Base-by-base conservation (phyloP, 2,888 invertebrate genomes). In the Eilema griseolum region DNA sequence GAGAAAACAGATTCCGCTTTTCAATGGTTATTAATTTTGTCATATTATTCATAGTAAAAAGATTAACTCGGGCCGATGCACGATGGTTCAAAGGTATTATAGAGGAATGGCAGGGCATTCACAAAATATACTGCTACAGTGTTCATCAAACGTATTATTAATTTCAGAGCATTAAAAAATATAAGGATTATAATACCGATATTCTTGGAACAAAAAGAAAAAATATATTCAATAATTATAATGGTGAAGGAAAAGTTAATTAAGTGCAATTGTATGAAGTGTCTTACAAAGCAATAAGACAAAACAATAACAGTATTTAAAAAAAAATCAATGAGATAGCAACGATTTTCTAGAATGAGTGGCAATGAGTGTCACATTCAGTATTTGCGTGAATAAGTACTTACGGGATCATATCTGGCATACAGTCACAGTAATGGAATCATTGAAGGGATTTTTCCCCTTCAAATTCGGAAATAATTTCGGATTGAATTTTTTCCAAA, bases 1-100 rank as follows among this genome's bases (percentile, higher is more conserved):
- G 61, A 16, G 64, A 26, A 70, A 82, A 80, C 77, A 62, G 77
- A 80, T 80, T 82, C 57, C 46, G 20, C 59, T 67, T 70, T 66
- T 60, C 20, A 70, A 73, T 68, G 28, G 20, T 52, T 69, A 26
- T 41, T 20, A 62, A 37, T 23, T 41, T 62, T 41, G 62, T 7
- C 26, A 11, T 41, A 62, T 41, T 41, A 26, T 59, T 59, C 16
- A 59, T 23, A 28, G 16, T 16, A 8, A 28, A 24, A 59, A 28
- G 16, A 59, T 59, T 59, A 20, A 14, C 26, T 59, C 12, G 3
- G 16, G 23, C 2, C 8, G 26, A 59, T 59, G n/a, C n/a, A 52
- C 52, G n/a, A 52, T 52, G 52, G 46, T 59, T 26, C 7, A 59
- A 26, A 59, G 24, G 26, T 16, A 28, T 59, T 26, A n/a, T n/a